Base-by-base conservation (phyloP, 2,888 invertebrate species). In the Epistrophe eligans region DNA sequence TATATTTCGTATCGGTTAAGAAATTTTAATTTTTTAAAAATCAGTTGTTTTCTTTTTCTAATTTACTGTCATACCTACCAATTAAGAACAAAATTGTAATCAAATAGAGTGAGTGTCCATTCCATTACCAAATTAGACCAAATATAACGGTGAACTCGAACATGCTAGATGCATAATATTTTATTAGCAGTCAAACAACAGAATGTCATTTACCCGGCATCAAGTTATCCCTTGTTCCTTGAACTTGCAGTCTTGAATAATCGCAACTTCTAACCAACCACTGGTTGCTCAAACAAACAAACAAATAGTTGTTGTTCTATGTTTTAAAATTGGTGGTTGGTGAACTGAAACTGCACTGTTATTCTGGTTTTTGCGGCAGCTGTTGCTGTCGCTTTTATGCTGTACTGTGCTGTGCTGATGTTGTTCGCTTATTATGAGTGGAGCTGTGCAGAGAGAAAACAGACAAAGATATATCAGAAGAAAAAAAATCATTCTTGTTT, bases 321-420 rank as follows among this genome's bases (percentile, higher is more conserved):
- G 62, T 64, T 28, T 40, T 43, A 6, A 50, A 32, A 48, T 32
- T 48, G 28, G 45, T 66, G 66, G 66, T 32, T 48, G 66, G 64
- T 32, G 45, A 66, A 8, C 17, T 62, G 24, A 62, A 62, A 66
- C 13, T 48, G 38, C 50, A 32, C 52, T 52, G 50, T 40, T 50
- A 38, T 70, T 52, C 67, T 52, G 50, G 67, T 70, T 40, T n/a
- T 52, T 70, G 24, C 15, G 35, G 67, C 67, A 52, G 67, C 67
- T 70, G 67, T 19, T 1, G 17, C 66, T 66, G 13, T 60, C 13
- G 38, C 38, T 58, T 38, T 11, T 58, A 32, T 58, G 19, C 13
- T 60, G 40, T 24, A 13, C 43, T 45, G 24, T 58, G 19, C 13
- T 60, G 40, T 24, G 17, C 43, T 45, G 24, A 24, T 24, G 24